A percentile compares a stretch with the other conserved stretches of the same genome.
phyloP scores from a whole-genome alignment of 92 coral and sea anemone genomes.

The Heliopora coerulea region DNA sequence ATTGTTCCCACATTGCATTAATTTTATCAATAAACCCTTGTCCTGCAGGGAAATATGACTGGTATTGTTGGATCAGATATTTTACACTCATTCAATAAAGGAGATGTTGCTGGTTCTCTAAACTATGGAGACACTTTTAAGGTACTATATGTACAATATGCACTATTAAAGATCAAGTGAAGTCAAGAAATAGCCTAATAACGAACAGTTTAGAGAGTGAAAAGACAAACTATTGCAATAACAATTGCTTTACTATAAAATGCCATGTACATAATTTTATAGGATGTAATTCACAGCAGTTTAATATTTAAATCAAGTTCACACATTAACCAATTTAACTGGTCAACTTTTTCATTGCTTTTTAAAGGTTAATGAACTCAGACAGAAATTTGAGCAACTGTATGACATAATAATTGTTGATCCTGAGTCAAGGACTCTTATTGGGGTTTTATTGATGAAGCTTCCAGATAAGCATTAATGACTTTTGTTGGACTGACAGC shows the following conservation, averaged over 20 bases:
- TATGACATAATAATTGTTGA: constrained; percentile 90
- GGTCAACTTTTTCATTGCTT: background rate
- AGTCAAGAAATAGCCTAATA: no score
- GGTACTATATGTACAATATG: no score
- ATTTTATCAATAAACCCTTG: no score
- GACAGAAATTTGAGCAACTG: constrained; percentile 67
- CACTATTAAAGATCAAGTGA: no score
- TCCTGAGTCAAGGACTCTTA: constrained; percentile 84
- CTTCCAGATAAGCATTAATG: constrained; percentile 53
- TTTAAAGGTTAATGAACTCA: constrained; percentile 78
- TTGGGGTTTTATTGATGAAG: constrained; percentile 74
- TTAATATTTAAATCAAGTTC: no score
- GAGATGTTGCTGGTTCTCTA: constrained; percentile 18
- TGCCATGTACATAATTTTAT: no score
- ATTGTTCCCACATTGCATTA: no score
- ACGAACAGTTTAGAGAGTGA: no score
- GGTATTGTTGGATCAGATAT: constrained; percentile 50
- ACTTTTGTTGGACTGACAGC: background rate
- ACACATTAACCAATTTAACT: background rate
- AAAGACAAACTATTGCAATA: no score
- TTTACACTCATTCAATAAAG: constrained; percentile 30
- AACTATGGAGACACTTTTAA: constrained; percentile 15
- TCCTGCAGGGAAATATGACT: constrained; percentile 76
- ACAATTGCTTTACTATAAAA: no score
- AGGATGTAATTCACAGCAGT: no score